Percentiles rank a stretch among this genome's conserved stretches.
Evolutionary conservation across 2,888 invertebrate genomes (phyloP).

Genomic region (Disparrhopalites patrizii): DNA sequence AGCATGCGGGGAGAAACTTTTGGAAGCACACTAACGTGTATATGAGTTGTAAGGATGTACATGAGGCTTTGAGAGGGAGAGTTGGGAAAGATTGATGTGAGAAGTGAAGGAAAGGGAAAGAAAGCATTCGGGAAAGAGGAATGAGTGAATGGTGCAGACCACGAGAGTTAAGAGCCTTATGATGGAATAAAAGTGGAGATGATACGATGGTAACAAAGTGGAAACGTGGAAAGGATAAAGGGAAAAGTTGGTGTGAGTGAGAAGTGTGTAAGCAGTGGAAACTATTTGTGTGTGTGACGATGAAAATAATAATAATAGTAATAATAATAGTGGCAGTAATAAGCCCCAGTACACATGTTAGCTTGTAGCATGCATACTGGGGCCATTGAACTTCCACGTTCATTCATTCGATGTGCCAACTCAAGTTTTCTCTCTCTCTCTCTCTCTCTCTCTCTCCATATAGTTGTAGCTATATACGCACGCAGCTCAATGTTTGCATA

Average conservation of each 20-base stretch:
- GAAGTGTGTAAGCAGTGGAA: neutral
- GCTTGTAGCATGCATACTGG: neutral
- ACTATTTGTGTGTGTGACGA: conserved; percentile 1
- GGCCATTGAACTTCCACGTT: conserved; percentile 35
- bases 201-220: neutral
- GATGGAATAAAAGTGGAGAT: too few species aligned
- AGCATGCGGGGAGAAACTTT: too few species aligned
- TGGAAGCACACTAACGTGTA: too few species aligned
- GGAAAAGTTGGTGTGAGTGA: conserved; percentile 1
- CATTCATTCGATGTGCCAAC: conserved; percentile 28
- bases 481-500: too few species aligned
- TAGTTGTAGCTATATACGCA: too few species aligned
- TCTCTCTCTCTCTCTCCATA: neutral
- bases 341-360: conserved; percentile 7
- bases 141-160: neutral
- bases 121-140: neutral
- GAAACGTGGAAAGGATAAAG: neutral
- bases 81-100: too few species aligned
- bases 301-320: too few species aligned
- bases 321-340: too few species aligned
- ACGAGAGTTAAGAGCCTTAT: too few species aligned
- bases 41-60: too few species aligned
- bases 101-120: neutral
- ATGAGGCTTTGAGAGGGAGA: too few species aligned
- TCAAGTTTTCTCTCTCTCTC: conserved; percentile 3